Percentiles rank a stretch among this genome's conserved stretches.
These are phyloP conservation scores for Ridgeia piscesae DNA, from an alignment of 1,140 invertebrate species.

Conservation along the genomic window DNA sequence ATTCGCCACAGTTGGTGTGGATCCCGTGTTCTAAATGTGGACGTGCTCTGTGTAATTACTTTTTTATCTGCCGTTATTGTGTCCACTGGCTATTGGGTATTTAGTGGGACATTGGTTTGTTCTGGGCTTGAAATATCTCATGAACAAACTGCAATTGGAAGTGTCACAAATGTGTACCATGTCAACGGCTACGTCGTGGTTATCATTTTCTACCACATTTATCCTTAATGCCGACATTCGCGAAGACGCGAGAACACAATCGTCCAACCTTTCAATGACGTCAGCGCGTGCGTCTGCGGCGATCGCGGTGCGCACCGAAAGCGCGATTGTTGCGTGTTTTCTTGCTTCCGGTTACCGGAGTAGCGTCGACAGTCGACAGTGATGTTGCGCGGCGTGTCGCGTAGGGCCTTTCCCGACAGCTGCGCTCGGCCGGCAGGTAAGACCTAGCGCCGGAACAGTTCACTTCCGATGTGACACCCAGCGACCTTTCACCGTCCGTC, in stretches of 20 bases:
- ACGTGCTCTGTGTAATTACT: not conserved
- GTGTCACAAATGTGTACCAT: not conserved
- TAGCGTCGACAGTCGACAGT: not conserved
- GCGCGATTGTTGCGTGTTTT: not conserved
- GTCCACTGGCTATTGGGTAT: not conserved
- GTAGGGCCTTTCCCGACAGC: not conserved
- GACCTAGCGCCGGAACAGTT: not conserved
- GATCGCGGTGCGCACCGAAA: not conserved
- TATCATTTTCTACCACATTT: too few species aligned
- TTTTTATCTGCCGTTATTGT: not conserved
- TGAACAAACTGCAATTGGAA: not conserved
- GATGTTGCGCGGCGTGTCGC: not conserved
- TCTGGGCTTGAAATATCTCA: not conserved
- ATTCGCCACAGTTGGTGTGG: too few species aligned
- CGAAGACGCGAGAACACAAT: not conserved
- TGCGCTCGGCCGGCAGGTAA: not conserved
- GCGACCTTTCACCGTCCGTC: not conserved
- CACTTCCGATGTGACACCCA: not conserved
- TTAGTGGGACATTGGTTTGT: not conserved
- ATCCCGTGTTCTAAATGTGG: not conserved
- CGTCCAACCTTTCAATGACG: not conserved
- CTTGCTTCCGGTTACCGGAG: not conserved
- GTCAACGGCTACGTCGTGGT: not conserved
- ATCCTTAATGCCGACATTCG: not conserved
- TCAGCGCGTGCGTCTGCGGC: not conserved